Conservation (phyloP, 2,888 invertebrate species). For the Drosophila meridionalis region DNA sequence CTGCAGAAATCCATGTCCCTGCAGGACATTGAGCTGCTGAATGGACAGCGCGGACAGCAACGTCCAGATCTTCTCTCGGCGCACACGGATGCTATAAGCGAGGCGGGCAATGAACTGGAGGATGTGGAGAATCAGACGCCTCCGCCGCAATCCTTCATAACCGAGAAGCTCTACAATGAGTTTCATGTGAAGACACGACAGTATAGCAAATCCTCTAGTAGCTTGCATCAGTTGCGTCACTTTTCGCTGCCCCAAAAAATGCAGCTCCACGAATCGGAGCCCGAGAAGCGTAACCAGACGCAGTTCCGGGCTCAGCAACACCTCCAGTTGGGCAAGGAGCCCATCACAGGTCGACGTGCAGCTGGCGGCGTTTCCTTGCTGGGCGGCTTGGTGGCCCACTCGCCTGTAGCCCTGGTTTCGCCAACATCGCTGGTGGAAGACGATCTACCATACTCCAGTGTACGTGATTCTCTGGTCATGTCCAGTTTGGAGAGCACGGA, state of each 20-base stretch:
- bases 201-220: conserved; percentile 88
- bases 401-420: conserved; percentile 63
- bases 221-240: conserved; percentile 85
- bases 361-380: conserved; percentile 79
- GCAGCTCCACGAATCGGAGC: conserved; percentile 86
- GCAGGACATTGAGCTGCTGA: conserved; percentile 83
- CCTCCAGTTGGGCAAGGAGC: conserved; percentile 56
- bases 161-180: conserved; percentile 89
- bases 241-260: conserved; percentile 85
- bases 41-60: conserved; percentile 60
- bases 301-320: conserved; percentile 65
- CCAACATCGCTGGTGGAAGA: conserved; percentile 85
- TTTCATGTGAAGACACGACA: conserved; percentile 90
- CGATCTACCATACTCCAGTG: conserved; percentile 90
- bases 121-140: conserved; percentile 81
- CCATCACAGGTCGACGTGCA: conserved; percentile 81
- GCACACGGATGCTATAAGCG: conserved; percentile 81
- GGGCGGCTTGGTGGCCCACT: conserved; percentile 51
- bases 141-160: conserved; percentile 88
- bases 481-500: conserved; percentile 72
- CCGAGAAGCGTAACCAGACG: conserved; percentile 82
- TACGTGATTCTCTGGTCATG: conserved; percentile 88
- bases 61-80: conserved; percentile 82
- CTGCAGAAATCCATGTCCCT: conserved; percentile 84
- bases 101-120: conserved; percentile 82